These are phyloP conservation scores for Polydrusus tereticollis DNA, from an alignment of 2,888 invertebrate species.

Conservation along the genomic window DNA sequence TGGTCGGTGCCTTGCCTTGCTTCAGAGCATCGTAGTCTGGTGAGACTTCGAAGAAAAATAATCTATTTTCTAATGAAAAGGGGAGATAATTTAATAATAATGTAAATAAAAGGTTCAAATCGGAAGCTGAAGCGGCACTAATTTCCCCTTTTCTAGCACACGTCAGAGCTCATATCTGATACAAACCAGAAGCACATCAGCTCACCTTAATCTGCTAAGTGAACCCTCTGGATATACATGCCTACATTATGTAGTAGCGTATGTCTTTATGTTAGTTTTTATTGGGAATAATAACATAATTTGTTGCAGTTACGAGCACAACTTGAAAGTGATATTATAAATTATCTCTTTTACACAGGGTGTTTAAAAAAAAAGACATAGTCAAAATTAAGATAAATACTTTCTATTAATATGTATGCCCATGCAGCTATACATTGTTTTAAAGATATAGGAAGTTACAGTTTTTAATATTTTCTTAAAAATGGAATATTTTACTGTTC, in stretches of 20 bases:
- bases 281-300: background rate
- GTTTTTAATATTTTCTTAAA: too few relatives aligned
- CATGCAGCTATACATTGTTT: too few relatives aligned
- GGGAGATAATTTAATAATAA: slow-evolving; percentile 50
- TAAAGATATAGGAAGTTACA: too few relatives aligned
- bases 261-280: background rate
- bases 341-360: background rate
- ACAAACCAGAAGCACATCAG: slow-evolving; percentile 56
- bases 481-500: too few relatives aligned
- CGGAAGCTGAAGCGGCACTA: slow-evolving; percentile 48
- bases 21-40: background rate
- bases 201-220: slow-evolving; percentile 22
- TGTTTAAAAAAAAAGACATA: too few relatives aligned
- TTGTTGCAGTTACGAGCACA: background rate
- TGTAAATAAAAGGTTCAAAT: slow-evolving; percentile 50
- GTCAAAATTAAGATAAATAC: too few relatives aligned
- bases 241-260: background rate
- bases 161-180: slow-evolving; percentile 56
- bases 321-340: background rate
- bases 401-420: too few relatives aligned
- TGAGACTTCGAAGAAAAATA: slow-evolving; percentile 41
- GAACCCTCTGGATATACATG: slow-evolving; percentile 1
- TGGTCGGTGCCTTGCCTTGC: background rate
- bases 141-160: slow-evolving; percentile 51
- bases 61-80: slow-evolving; percentile 44